Base-by-base conservation (phyloP, 1,140 invertebrate genomes). In the Gonioctena quinquepunctata region DNA sequence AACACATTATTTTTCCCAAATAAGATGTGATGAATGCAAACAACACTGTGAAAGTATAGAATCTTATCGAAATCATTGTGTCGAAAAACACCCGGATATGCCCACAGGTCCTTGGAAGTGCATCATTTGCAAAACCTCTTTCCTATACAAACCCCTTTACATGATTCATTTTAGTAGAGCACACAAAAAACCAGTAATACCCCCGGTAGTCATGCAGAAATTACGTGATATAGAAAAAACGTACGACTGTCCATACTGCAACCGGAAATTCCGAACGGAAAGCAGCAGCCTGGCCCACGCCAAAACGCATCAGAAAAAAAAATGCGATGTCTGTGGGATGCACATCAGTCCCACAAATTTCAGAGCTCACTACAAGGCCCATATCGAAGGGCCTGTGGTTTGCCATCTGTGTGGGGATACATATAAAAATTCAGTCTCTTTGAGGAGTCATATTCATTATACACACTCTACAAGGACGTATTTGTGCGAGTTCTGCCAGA, bases 381-480 rank as follows among this genome's bases (percentile, higher is more conserved):
- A 74, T 64, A 64, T 50, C 13, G 65, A 62, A 65, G 50, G 33
- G 18, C 69, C 72, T 2, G 66, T 68, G 27, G 72, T 72, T 2
- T 76, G 75, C 60, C 68, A 74, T 27, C 21, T 76, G 8, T 76
- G 75, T 68, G 70, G 72, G 11, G 59, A 48, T 6, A 65, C 64
- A 22, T 73, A 69, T 11, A 76, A 76, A 61, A 76, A 76, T 60
- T 57, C 64, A 16, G 69, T 72, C 52, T 74, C 69, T 62, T 66
- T 76, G 26, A 68, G 72, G 25, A 69, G 75, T 8, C 75, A 76
- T 50, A 70, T 76, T 50, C 69, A 71, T 27, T 76, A 76, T 23
- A 67, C 66, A 13, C 66, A 67, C 27, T 66, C 67, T 6, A 59
- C 66, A 4, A 65, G 63, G 27, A 56, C 68, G 4, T 71, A 69